Evolutionary conservation across 2,113 vertebrate species (phyloP).

Genomic region (Salvelinus namaycush): DNA sequence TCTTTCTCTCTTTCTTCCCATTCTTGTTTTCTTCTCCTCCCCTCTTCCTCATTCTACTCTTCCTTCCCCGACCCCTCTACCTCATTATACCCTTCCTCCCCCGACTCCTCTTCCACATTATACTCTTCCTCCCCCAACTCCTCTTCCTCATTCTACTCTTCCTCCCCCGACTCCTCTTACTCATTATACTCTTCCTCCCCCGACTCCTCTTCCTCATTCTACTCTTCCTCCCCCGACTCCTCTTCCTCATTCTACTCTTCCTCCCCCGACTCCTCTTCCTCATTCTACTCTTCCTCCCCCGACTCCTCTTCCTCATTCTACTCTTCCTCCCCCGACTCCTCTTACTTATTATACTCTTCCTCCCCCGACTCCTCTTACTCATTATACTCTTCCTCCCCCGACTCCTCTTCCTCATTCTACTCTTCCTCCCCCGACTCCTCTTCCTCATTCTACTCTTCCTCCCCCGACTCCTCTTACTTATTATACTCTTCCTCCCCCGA

Average conservation of each 20-base stretch:
- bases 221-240: slow-evolving; percentile 30
- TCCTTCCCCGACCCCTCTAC: neutral
- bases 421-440: neutral
- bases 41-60: neutral
- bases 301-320: slow-evolving; percentile 9
- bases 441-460: slow-evolving; percentile 23
- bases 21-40: too few species aligned
- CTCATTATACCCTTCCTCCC: neutral
- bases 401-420: neutral
- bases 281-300: neutral
- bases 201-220: neutral
- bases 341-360: neutral
- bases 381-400: neutral
- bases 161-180: neutral
- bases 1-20: neutral
- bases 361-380: slow-evolving; percentile 12
- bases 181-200: neutral
- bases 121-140: neutral
- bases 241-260: neutral
- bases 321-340: neutral
- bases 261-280: neutral
- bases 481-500: neutral
- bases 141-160: slow-evolving; percentile 11
- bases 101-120: too few species aligned
- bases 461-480: neutral